Evolutionary conservation across 2,888 invertebrate species (phyloP).

Genomic region (Lottia gigantea): DNA sequence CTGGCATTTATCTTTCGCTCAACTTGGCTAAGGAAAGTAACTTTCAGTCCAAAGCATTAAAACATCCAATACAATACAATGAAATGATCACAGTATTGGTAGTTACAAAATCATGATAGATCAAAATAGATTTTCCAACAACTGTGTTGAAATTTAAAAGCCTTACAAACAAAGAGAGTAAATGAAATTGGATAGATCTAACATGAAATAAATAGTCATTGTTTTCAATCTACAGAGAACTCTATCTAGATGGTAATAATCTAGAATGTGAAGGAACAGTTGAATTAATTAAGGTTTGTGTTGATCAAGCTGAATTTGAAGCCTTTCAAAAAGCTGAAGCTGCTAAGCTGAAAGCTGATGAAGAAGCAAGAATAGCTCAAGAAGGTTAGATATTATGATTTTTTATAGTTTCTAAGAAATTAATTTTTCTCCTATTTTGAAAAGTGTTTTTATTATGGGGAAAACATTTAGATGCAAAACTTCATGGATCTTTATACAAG

Average conservation of each 20-base stretch:
- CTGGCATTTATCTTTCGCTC: neutral
- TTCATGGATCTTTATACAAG: no score
- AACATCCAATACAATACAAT: no score
- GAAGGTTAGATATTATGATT: slow-evolving; percentile 35
- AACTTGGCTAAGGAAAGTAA: no score
- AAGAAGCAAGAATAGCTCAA: slow-evolving; percentile 48
- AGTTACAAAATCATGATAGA: no score
- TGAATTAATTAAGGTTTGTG: slow-evolving; percentile 60
- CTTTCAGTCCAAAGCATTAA: no score
- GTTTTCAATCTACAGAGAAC: slow-evolving; percentile 50
- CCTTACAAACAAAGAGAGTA: neutral
- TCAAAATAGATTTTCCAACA: no score
- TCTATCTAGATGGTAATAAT: slow-evolving; percentile 67
- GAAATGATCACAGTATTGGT: no score
- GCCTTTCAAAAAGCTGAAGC: slow-evolving; percentile 55
- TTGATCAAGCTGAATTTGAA: slow-evolving; percentile 61
- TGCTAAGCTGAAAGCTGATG: slow-evolving; percentile 52
- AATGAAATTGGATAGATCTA: neutral
- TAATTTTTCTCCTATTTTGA: no score
- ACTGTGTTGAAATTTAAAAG: no score
- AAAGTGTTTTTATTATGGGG: no score
- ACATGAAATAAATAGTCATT: neutral
- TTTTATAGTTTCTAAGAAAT: no score
- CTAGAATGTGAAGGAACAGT: slow-evolving; percentile 63
- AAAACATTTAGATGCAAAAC: no score